Conservation (phyloP, 2,888 invertebrate species). For the Seira sanloemensis region DNA sequence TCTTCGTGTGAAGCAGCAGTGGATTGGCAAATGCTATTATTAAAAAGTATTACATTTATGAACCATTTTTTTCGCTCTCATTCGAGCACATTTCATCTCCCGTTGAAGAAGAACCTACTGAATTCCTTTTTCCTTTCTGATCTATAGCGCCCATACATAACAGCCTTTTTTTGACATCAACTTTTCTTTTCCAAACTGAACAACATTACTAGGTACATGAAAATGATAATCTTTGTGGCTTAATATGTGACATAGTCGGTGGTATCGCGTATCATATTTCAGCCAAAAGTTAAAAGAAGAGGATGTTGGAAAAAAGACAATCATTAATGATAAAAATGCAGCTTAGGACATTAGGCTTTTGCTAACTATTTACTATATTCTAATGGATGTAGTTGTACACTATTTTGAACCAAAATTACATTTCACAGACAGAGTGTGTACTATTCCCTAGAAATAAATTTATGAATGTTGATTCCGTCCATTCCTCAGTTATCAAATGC, state of each 20-base stretch:
- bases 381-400: no score
- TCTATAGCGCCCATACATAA: neutral
- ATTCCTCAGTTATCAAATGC: neutral
- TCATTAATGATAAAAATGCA: neutral
- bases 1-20: no score
- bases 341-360: no score
- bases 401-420: slow-evolving; percentile 1
- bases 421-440: neutral
- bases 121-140: neutral
- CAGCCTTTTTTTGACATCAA: neutral
- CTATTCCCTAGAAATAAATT: neutral
- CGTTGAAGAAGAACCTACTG: no score
- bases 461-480: neutral
- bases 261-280: neutral
- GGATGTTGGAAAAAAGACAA: slow-evolving; percentile 16
- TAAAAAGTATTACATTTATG: neutral
- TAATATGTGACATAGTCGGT: slow-evolving; percentile 9
- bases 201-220: neutral
- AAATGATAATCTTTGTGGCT: slow-evolving; percentile 12
- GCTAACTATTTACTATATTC: no score
- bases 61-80: neutral
- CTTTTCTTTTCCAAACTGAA: neutral
- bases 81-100: neutral
- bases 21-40: neutral
- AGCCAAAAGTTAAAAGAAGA: neutral